Evolutionary conservation across 2,797 vertebrate species (phyloP).

Genomic region (Protonibea diacanthus): DNA sequence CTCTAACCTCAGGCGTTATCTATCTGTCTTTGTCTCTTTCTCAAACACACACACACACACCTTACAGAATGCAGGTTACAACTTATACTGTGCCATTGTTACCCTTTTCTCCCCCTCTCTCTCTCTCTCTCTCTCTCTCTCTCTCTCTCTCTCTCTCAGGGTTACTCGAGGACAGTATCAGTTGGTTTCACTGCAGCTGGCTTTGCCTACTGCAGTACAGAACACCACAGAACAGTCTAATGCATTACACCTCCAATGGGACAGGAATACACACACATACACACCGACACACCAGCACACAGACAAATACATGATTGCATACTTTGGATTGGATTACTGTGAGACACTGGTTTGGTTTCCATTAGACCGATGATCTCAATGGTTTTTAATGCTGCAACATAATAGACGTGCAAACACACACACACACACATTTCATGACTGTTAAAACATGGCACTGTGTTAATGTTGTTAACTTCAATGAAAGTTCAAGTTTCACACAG

Average conservation of each 20-base stretch:
- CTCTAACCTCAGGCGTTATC: slow-evolving; percentile 23
- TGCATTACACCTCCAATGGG: slow-evolving; percentile 19
- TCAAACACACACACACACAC: neutral
- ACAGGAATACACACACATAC: neutral
- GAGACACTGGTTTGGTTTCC: neutral
- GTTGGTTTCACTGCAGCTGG: slow-evolving; percentile 46
- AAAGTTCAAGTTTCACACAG: neutral
- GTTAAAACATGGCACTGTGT: neutral
- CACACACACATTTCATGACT: neutral
- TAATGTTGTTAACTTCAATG: neutral
- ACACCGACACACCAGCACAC: neutral
- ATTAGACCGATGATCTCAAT: neutral
- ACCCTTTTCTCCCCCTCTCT: neutral
- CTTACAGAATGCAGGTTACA: slow-evolving; percentile 2
- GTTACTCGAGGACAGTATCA: slow-evolving; percentile 56
- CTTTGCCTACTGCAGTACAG: slow-evolving; percentile 45
- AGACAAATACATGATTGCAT: slow-evolving; percentile 1
- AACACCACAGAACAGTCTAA: slow-evolving; percentile 9
- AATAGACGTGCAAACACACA: neutral
- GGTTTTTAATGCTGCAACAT: neutral
- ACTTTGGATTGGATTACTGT: neutral
- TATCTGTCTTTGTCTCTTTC: neutral
- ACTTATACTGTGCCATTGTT: slow-evolving; percentile 18
- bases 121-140: neutral
- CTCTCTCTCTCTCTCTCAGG: slow-evolving; percentile 18